A percentile compares a stretch with the other conserved stretches of the same genome.
These are phyloP conservation scores for Parazoanthus darwini DNA, from an alignment of 92 coral and sea anemone species.

Conservation along the genomic window DNA sequence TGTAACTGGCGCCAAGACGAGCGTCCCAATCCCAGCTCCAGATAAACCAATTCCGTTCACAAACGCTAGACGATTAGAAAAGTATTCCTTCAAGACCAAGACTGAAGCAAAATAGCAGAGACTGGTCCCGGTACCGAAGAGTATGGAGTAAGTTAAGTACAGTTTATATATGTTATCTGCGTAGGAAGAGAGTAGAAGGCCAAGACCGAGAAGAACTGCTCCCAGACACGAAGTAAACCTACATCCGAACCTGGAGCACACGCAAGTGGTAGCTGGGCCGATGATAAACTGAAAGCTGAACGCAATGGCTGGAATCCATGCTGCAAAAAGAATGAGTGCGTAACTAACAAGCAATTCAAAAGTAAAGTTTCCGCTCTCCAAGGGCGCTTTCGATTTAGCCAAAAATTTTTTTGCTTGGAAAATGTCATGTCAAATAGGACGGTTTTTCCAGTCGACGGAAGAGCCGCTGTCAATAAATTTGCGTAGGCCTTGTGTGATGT, in stretches of 20 bases:
- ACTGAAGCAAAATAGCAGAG: conserved; percentile 68
- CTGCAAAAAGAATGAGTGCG: conserved; percentile 14
- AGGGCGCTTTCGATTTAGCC: too few relatives aligned
- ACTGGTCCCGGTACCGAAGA: conserved; percentile 66
- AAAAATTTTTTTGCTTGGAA: too few relatives aligned
- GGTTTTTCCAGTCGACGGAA: too few relatives aligned
- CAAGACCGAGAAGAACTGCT: conserved; percentile 40
- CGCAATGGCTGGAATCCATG: conserved; percentile 76
- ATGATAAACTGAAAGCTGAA: conserved; percentile 70
- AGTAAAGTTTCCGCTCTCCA: too few relatives aligned
- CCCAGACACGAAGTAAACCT: conserved; percentile 34
- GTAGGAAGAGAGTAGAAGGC: conserved; percentile 64
- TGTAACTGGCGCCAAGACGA: conserved; percentile 70
- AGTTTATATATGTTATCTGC: conserved; percentile 56
- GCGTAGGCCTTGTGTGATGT: not conserved
- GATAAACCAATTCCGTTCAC: conserved; percentile 82
- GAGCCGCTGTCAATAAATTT: too few relatives aligned
- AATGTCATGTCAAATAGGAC: too few relatives aligned
- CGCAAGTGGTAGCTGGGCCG: conserved; percentile 57
- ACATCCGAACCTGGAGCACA: conserved; percentile 62
- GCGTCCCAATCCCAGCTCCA: conserved; percentile 86
- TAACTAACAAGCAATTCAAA: too few relatives aligned
- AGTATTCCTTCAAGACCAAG: conserved; percentile 62
- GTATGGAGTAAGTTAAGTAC: conserved; percentile 72
- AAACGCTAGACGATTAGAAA: conserved; percentile 58